These are phyloP conservation scores for Poeciliopsis turrubarensis DNA, from an alignment of 2,113 vertebrate genomes.

Conservation along the genomic window DNA sequence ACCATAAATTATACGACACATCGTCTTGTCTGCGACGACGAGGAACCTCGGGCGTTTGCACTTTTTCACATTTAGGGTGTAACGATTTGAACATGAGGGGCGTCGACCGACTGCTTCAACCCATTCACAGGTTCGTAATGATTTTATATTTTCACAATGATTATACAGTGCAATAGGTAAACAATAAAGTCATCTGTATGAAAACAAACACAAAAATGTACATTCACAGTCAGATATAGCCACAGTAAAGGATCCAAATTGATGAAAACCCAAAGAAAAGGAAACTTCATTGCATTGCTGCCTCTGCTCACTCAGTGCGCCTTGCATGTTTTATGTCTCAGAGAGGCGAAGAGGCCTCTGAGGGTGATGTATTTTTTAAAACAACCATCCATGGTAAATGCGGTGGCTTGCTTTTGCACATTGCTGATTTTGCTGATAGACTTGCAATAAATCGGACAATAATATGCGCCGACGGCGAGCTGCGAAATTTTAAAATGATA, in stretches of 20 bases:
- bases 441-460: conserved; percentile 24
- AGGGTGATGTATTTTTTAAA: conserved; percentile 38
- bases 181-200: conserved; percentile 44
- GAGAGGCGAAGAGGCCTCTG: conserved; percentile 39
- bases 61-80: conserved; percentile 55
- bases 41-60: conserved; percentile 58
- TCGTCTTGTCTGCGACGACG: conserved; percentile 43
- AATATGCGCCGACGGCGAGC: conserved; percentile 45
- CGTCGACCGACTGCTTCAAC: conserved; percentile 69
- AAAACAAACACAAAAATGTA: conserved; percentile 52
- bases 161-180: conserved; percentile 66
- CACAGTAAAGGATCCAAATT: conserved; percentile 57
- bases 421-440: conserved; percentile 43
- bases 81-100: conserved; percentile 70
- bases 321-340: conserved; percentile 19
- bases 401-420: conserved; percentile 56
- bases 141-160: conserved; percentile 63
- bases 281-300: conserved; percentile 27
- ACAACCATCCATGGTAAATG: conserved; percentile 48
- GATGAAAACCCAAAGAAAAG: conserved; percentile 38
- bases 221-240: conserved; percentile 72
- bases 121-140: conserved; percentile 54
- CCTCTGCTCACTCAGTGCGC: conserved; percentile 29
- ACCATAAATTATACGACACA: conserved; percentile 72
- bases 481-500: conserved; percentile 47